Base-by-base conservation (phyloP, 2,888 invertebrate species). In the Lamellibrachia satsuma region DNA sequence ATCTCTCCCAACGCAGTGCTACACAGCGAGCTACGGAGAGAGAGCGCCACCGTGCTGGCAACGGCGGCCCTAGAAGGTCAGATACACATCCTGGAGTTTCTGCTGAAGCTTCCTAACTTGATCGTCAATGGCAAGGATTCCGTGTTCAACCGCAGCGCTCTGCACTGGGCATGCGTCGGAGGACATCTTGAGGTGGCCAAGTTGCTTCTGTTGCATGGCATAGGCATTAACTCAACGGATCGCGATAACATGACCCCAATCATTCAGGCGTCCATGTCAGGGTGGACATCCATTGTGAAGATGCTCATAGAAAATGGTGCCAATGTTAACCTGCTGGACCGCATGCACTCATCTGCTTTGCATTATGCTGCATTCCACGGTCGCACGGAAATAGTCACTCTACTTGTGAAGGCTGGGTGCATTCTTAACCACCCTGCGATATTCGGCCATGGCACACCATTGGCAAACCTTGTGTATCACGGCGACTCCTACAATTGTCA, bases 151-250 rank as follows among this genome's bases (percentile, higher is more conserved):
- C 93, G 95, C 11, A 95, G 92, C 55, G 94, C 95, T 0, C 94
- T 95, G 0, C 95, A 95, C 92, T 95, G 95, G 95, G 95, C 95
- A 0, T 94, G 95, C 91, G 94, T 94, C 91, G 95, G 94, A 7
- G 92, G 92, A 2, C 93, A 93, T 15, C 51, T 92, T 0, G 93
- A 93, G 1, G 93, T 94, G 52, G 94, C 93, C 8, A 91, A 93
- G 55, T 93, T 93, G 22, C 93, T 94, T 27, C 75, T 93, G 2
- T 22, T 90, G 27, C 90, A 92, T 9, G 39, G 75, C 52, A 91
- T 94, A 15, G 91, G 94, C 39, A 94, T 95, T 11, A 95, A 95
- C 91, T 94, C 93, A 90, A 90, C 91, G 0, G 95, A 95, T 90
- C 94, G 95, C 51, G 94, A 95, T 93, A 94, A 94, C 92, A 94